phyloP scores from a whole-genome alignment of 2,797 vertebrate species.

The Pristis pectinata region DNA sequence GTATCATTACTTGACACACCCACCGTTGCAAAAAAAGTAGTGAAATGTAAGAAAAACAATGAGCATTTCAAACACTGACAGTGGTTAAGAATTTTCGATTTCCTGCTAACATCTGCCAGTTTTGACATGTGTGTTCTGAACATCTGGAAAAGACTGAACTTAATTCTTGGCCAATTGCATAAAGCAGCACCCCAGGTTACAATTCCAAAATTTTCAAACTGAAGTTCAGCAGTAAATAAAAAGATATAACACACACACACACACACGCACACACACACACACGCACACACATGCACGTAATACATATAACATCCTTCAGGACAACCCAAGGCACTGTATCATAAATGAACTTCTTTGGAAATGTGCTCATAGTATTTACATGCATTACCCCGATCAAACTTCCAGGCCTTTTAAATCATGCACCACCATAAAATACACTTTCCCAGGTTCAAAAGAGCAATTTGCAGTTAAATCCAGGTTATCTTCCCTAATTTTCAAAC shows the following conservation, averaged over 20 bases:
- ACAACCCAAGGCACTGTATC: background rate
- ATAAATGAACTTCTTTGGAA: background rate
- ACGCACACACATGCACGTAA: background rate
- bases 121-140: background rate
- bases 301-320: background rate
- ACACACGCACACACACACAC: no score
- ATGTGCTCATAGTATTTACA: background rate
- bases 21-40: background rate
- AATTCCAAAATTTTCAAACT: background rate
- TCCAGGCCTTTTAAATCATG: background rate
- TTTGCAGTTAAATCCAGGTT: background rate
- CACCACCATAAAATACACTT: background rate
- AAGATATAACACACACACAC: background rate
- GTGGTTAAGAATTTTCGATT: background rate
- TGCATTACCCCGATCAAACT: background rate
- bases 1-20: background rate
- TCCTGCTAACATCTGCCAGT: conserved; percentile 17
- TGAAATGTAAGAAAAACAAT: background rate
- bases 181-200: background rate
- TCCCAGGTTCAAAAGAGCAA: background rate
- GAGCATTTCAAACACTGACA: background rate
- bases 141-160: background rate
- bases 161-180: background rate
- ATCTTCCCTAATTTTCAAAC: background rate
- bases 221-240: background rate